These are phyloP conservation scores for Actinostola sp. DNA, from an alignment of 92 coral and sea anemone species.

Conservation along the genomic window DNA sequence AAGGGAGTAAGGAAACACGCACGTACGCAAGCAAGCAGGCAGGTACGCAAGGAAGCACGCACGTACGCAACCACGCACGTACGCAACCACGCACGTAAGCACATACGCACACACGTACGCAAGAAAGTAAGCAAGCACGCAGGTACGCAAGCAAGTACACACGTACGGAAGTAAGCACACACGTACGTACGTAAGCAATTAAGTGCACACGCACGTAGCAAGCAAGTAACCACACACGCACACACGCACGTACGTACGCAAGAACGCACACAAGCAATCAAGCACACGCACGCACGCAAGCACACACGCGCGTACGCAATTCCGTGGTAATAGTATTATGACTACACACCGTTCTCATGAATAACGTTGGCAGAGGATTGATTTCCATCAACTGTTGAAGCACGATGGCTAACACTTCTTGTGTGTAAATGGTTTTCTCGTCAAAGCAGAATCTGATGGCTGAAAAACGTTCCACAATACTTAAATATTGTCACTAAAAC, in stretches of 20 bases:
- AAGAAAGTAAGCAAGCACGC: not conserved
- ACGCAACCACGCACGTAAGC: too few relatives aligned
- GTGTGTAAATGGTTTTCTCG: slow-evolving; percentile 98
- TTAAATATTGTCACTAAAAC: not conserved
- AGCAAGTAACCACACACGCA: too few relatives aligned
- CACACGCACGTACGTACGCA: too few relatives aligned
- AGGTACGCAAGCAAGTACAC: too few relatives aligned
- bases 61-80: too few relatives aligned
- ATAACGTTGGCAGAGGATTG: slow-evolving; percentile 93
- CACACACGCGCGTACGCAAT: not conserved
- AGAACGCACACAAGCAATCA: too few relatives aligned
- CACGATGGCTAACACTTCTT: slow-evolving; percentile 95
- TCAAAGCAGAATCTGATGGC: slow-evolving; percentile 98
- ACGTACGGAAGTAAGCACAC: too few relatives aligned
- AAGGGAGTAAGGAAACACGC: not conserved
- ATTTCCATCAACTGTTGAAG: slow-evolving; percentile 97
- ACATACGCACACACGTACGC: not conserved
- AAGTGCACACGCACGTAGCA: too few relatives aligned
- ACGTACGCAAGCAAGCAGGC: too few relatives aligned
- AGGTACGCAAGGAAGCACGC: too few relatives aligned
- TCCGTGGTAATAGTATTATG: not conserved
- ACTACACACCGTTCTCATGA: slow-evolving; percentile 91
- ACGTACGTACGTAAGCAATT: too few relatives aligned
- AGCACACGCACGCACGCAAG: not conserved
- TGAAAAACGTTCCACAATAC: slow-evolving; percentile 12